These are phyloP conservation scores for Cichladusa arquata DNA, from an alignment of 2,113 vertebrate genomes.

Conservation along the genomic window DNA sequence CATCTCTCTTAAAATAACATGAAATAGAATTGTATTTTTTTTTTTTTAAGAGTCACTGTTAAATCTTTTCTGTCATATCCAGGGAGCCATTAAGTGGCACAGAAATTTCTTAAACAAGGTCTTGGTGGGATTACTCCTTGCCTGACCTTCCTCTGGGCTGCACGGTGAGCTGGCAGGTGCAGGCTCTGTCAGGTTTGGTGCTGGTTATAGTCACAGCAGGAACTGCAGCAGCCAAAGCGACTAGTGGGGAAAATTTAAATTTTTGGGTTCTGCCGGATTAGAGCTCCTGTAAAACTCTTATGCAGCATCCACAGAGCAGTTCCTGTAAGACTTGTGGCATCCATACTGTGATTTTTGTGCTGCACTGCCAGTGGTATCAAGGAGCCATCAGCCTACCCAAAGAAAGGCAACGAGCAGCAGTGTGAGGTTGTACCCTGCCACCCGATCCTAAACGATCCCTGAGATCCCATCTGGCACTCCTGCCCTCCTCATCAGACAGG, in stretches of 20 bases:
- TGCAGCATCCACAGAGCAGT: neutral
- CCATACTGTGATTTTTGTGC: neutral
- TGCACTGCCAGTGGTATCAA: neutral
- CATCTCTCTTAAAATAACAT: neutral
- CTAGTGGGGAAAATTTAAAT: neutral
- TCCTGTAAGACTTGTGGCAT: neutral
- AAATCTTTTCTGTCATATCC: neutral
- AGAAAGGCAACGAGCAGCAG: neutral
- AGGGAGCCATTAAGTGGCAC: neutral
- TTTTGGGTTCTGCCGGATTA: neutral
- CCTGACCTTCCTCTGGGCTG: neutral
- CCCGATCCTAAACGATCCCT: neutral
- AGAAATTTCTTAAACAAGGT: neutral
- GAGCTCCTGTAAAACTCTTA: neutral
- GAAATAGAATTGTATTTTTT: neutral
- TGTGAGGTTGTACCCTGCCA: neutral
- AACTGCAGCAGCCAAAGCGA: neutral
- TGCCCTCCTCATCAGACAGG: neutral
- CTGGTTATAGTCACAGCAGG: neutral
- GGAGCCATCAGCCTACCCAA: neutral
- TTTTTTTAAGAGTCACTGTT: neutral
- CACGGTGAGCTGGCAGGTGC: neutral
- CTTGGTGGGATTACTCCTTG: neutral
- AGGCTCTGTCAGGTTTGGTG: neutral
- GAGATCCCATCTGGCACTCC: neutral